These are phyloP conservation scores for Cheilosia scutellata DNA, from an alignment of 2,888 invertebrate species.

Conservation along the genomic window DNA sequence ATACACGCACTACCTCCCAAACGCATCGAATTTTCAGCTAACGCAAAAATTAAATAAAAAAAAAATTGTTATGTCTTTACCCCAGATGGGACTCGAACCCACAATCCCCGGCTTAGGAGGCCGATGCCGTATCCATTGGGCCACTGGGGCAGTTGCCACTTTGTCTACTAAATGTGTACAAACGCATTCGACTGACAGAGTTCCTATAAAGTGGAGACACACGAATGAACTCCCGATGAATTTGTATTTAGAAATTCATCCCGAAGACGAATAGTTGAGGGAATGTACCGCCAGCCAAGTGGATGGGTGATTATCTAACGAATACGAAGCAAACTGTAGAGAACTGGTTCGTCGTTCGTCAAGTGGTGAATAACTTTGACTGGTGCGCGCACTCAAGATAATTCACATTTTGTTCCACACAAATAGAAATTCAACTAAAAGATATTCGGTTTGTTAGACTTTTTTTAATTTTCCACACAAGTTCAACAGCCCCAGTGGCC, in stretches of 20 bases:
- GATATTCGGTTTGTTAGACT: constrained; percentile 36
- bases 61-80: constrained; percentile 48
- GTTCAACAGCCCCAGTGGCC: constrained; percentile 79
- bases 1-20: neutral
- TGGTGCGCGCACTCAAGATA: neutral
- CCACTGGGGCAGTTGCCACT: constrained; percentile 76
- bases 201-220: constrained; percentile 44
- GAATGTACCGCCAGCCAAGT: neutral
- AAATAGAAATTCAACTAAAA: neutral
- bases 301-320: too few species aligned
- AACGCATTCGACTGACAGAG: neutral
- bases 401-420: too few species aligned
- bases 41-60: neutral
- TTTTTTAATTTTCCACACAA: constrained; percentile 17
- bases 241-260: constrained; percentile 62
- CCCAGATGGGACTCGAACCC: constrained; percentile 81
- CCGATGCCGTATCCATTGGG: constrained; percentile 81
- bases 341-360: neutral
- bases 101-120: constrained; percentile 81
- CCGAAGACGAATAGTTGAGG: neutral
- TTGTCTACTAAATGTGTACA: constrained; percentile 21
- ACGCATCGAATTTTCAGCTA: neutral
- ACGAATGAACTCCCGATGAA: constrained; percentile 57
- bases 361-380: too few species aligned
- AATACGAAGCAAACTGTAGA: neutral